A percentile compares a stretch with the other conserved stretches of the same genome.
phyloP scores from a whole-genome alignment of 2,888 invertebrate species.

The Athripsodes cinereus region DNA sequence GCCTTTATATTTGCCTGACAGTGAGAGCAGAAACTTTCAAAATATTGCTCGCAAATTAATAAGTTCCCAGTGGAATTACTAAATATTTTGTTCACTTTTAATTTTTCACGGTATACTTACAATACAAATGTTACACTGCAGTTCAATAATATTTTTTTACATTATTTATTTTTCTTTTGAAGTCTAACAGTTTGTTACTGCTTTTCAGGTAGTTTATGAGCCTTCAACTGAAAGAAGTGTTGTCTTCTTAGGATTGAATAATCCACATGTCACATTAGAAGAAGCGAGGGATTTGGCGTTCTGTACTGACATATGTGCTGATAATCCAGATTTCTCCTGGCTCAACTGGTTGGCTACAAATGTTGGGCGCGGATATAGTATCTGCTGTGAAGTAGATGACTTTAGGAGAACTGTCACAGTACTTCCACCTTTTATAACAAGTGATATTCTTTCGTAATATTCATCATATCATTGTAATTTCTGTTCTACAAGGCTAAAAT shows the following conservation, averaged over 20 bases:
- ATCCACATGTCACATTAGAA: conserved; percentile 48
- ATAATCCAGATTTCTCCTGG: conserved; percentile 55
- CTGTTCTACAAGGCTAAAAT: no score
- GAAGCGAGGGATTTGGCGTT: conserved; percentile 43
- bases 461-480: no score
- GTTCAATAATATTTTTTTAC: no score
- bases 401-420: conserved; percentile 48
- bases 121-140: no score
- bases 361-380: conserved; percentile 51
- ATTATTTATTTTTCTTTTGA: no score
- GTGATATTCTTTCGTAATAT: conserved; percentile 29
- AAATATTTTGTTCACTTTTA: no score
- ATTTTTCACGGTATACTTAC: no score
- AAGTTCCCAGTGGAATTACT: no score
- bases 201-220: conserved; percentile 49
- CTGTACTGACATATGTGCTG: conserved; percentile 48
- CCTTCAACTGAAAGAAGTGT: conserved; percentile 44
- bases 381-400: conserved; percentile 56
- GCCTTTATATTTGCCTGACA: no score
- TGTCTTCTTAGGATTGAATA: conserved; percentile 58
- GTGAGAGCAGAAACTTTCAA: no score
- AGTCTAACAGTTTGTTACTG: no score
- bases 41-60: no score
- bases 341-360: conserved; percentile 50
- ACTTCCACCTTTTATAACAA: conserved; percentile 48